Percentiles rank a stretch among this genome's conserved stretches.
Conservation (phyloP, 2,888 invertebrate genomes). For the Himalopsyche anomala region DNA sequence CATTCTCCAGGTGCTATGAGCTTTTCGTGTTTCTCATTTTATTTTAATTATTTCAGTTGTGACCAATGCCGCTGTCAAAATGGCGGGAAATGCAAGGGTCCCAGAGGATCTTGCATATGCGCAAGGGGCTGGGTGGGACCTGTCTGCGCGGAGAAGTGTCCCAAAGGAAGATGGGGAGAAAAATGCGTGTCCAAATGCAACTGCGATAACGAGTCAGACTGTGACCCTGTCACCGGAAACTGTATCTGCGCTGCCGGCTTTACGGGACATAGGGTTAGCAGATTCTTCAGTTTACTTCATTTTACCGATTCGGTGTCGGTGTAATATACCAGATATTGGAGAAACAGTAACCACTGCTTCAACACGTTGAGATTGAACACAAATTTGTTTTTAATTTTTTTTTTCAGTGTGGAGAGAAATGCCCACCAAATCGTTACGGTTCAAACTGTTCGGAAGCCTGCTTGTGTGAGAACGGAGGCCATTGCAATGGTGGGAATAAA, state of each 20-base stretch:
- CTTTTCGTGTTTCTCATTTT: too few relatives aligned
- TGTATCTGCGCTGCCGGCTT: constrained; percentile 90
- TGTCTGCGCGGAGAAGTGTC: constrained; percentile 88
- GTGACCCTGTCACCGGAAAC: constrained; percentile 86
- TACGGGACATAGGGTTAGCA: constrained; percentile 82
- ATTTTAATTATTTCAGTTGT: constrained; percentile 74
- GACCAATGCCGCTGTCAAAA: constrained; percentile 87
- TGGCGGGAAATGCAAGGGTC: constrained; percentile 85
- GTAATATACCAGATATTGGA: too few relatives aligned
- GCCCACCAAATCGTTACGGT: constrained; percentile 85
- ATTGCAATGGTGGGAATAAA: constrained; percentile 82
- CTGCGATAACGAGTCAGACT: constrained; percentile 92
- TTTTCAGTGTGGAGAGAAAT: constrained; percentile 83
- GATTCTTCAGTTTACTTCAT: not conserved
- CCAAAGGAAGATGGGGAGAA: constrained; percentile 89
- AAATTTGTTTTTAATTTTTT: not conserved
- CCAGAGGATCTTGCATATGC: constrained; percentile 87
- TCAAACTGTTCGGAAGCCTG: constrained; percentile 84
- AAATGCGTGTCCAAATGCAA: constrained; percentile 89
- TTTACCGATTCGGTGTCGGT: too few relatives aligned
- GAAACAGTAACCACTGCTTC: too few relatives aligned
- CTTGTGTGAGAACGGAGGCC: constrained; percentile 84
- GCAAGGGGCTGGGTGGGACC: constrained; percentile 90
- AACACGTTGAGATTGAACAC: too few relatives aligned
- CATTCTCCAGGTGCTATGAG: too few relatives aligned